Evolutionary conservation across 2,888 invertebrate genomes (phyloP).

Genomic region (Acanthacorydalis orientalis): DNA sequence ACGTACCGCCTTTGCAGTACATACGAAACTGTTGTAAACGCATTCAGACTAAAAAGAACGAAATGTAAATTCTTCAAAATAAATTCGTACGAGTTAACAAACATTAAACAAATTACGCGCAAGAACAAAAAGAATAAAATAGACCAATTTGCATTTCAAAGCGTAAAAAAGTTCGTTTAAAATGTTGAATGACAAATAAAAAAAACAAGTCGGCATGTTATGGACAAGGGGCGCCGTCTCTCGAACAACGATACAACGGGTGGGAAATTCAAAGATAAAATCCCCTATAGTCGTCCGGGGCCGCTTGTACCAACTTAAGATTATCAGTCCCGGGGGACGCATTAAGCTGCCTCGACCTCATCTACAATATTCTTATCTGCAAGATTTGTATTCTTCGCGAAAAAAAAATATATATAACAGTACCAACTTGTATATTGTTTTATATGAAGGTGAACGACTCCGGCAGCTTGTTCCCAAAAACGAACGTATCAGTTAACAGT

Average conservation of each 20-base stretch:
- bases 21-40: too few species aligned
- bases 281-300: too few species aligned
- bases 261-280: too few species aligned
- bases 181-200: background rate
- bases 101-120: background rate
- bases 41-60: background rate
- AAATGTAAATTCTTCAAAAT: background rate
- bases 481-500: too few species aligned
- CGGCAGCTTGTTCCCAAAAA: too few species aligned
- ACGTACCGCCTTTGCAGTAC: too few species aligned
- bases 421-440: too few species aligned
- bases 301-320: background rate
- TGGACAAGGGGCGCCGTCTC: too few species aligned
- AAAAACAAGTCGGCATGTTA: too few species aligned
- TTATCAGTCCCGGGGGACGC: background rate
- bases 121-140: background rate
- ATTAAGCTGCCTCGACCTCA: background rate
- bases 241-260: too few species aligned
- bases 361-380: background rate
- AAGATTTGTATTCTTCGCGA: background rate
- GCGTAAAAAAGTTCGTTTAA: background rate
- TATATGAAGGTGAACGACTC: too few species aligned
- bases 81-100: background rate
- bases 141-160: background rate
- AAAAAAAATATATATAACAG: too few species aligned